Conservation (phyloP, 2,888 invertebrate species). For the Rotaria magnacalcarata region DNA sequence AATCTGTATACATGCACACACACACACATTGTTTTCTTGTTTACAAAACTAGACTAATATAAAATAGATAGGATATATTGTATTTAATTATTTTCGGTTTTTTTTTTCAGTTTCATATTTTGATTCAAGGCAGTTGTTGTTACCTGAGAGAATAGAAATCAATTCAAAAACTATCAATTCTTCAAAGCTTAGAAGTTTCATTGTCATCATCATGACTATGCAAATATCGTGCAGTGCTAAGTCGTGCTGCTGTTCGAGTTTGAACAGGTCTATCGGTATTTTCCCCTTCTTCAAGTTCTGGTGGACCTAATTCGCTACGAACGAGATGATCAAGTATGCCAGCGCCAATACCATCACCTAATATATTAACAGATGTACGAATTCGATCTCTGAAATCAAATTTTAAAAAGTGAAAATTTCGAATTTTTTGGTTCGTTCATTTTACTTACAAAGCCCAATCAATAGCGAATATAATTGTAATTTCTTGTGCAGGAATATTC, state of each 20-base stretch:
- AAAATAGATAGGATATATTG: not conserved
- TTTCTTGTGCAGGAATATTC: constrained; percentile 66
- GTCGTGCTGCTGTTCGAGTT: not conserved
- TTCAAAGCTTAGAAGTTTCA: not conserved
- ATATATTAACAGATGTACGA: constrained; percentile 63
- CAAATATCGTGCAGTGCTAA: not conserved
- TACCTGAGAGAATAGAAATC: not conserved
- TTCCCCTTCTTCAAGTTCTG: not conserved
- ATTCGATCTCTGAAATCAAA: constrained; percentile 61
- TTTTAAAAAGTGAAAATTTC: no score
- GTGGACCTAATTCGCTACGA: constrained; percentile 55
- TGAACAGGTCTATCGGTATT: not conserved
- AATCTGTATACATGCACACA: no score
- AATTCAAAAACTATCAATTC: not conserved
- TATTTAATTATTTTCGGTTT: not conserved
- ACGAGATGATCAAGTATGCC: constrained; percentile 63
- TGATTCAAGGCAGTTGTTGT: not conserved
- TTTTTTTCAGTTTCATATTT: not conserved
- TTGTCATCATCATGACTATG: not conserved
- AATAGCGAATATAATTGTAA: constrained; percentile 67
- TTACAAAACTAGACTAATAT: constrained; percentile 21
- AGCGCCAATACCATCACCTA: constrained; percentile 65
- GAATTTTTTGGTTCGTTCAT: no score
- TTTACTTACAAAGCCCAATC: constrained; percentile 68
- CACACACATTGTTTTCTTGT: not conserved